Base-by-base conservation (phyloP, 2,888 invertebrate species). In the Aphidius colemani region DNA sequence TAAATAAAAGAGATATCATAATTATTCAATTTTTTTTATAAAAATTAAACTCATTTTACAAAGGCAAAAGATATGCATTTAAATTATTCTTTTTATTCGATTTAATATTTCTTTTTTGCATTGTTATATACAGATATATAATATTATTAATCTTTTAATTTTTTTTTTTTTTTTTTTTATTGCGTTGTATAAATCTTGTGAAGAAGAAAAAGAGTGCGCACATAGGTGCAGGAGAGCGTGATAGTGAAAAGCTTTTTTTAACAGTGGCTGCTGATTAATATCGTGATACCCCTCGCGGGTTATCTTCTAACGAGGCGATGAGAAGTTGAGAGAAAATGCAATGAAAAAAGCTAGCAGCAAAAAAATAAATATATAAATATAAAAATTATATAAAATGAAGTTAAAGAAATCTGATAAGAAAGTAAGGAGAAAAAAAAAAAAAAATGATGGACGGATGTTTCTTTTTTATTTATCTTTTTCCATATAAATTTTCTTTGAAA, bases 1-100 rank as follows among this genome's bases (percentile, higher is more conserved):
- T 45, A 6, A 45, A n/a, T 18, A 6, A 48, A 40, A n/a, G 9
- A 56, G 44, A 18, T 64, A 59, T 60, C 65, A 78, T 79, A 80
- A 80, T 79, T 80, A 78, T 77, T 80, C 77, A 77, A 80, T 78
- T 78, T 79, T 78, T 30, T 30, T 78, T 79, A 78, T 75, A 74
- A 74, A n/a, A 56, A 56, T 44, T 48, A 53, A 44, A 40, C 7
- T 8, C 49, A 41, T 72, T 71, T 69, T 30, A 13, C 6, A 18
- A 5, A 9, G 48, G 53, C 18, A 61, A 60, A 61, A 41, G 43
- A 48, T 30, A 30, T 30, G 39, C 57, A 30, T 43, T 13, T 50
- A 18, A 40, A 46, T 57, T 61, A 64, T 61, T 61, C 53, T 58
- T 67, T 58, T 49, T 48, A 59, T 51, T 13, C 50, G 7, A 59